phyloP scores from a whole-genome alignment of 2,113 vertebrate genomes.

The Microtus montanus region DNA sequence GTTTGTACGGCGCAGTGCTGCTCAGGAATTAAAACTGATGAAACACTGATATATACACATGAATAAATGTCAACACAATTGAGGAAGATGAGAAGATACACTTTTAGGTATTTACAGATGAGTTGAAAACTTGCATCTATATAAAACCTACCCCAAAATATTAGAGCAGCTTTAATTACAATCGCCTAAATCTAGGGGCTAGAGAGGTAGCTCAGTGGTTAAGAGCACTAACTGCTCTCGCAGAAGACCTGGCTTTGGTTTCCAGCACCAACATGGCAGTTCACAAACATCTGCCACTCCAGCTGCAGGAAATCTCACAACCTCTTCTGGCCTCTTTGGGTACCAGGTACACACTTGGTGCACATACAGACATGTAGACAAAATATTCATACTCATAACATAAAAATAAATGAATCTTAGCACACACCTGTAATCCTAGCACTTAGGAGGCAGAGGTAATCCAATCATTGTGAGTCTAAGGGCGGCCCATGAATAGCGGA shows the following conservation, averaged over 20 bases:
- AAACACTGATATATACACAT: not conserved
- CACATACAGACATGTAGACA: not conserved
- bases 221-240: not conserved
- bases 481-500: not conserved
- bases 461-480: not conserved
- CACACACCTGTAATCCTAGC: not conserved
- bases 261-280: not conserved
- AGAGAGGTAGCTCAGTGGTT: not conserved
- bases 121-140: conserved; percentile 29
- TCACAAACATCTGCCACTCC: not conserved
- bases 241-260: not conserved
- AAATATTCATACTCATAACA: not conserved
- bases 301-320: not conserved
- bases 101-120: conserved; percentile 25
- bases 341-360: not conserved
- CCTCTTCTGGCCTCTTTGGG: not conserved
- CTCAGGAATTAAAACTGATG: conserved; percentile 13
- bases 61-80: conserved; percentile 21
- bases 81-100: not conserved
- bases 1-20: not conserved
- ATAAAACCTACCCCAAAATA: conserved; percentile 40
- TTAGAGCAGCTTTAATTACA: conserved; percentile 35
- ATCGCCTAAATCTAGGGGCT: conserved; percentile 14
- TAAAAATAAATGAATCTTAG: not conserved
- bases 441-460: not conserved